These are phyloP conservation scores for Drosophila quadrilineata DNA, from an alignment of 1,140 invertebrate species.

Conservation along the genomic window DNA sequence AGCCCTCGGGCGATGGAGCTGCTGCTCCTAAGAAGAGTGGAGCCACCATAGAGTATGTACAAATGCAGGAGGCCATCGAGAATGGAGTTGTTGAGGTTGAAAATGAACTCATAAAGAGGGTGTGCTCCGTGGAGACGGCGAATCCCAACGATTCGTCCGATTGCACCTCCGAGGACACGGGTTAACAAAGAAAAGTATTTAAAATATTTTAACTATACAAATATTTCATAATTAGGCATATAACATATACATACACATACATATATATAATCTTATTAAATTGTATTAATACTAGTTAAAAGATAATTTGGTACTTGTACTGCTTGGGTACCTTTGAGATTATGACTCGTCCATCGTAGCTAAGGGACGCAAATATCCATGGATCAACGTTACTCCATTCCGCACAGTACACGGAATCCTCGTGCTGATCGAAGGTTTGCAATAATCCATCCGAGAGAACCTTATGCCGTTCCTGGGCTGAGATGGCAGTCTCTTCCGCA, in stretches of 20 bases:
- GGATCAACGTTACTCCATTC: conserved; percentile 98
- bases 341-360: conserved; percentile 96
- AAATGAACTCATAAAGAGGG: conserved; percentile 75
- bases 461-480: conserved; percentile 85
- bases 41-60: conserved; percentile 77
- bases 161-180: conserved; percentile 79
- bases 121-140: conserved; percentile 74
- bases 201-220: conserved; percentile 6
- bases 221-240: not conserved
- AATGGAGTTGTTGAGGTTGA: conserved; percentile 73
- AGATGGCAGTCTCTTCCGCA: conserved; percentile 11
- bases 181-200: conserved; percentile 33
- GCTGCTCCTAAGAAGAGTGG: conserved; percentile 34
- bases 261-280: conserved; percentile 19
- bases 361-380: conserved; percentile 98
- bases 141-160: conserved; percentile 81
- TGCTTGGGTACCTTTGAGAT: conserved; percentile 95
- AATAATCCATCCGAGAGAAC: conserved; percentile 84
- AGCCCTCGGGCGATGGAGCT: conserved; percentile 37
- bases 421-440: conserved; percentile 96
- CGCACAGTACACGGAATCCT: conserved; percentile 98
- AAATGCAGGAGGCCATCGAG: conserved; percentile 79
- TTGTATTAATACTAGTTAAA: conserved; percentile 81
- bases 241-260: conserved; percentile 31
- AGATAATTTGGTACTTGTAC: conserved; percentile 94